These are phyloP conservation scores for Psettodes erumei DNA, from an alignment of 2,113 vertebrate species.

Conservation along the genomic window DNA sequence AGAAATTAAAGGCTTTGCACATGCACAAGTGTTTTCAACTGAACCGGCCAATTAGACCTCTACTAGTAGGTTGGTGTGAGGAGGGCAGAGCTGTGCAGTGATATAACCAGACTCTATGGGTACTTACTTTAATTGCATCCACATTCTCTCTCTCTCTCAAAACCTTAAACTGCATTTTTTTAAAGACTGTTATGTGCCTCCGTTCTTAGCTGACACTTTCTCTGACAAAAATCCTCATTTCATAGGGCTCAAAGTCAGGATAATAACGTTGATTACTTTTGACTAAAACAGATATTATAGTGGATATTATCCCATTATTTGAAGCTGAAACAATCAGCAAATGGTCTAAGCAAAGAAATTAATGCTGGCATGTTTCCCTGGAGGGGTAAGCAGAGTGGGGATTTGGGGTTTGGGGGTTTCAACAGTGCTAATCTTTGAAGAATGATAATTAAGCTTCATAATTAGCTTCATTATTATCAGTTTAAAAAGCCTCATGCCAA, in stretches of 20 bases:
- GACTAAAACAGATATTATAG: neutral
- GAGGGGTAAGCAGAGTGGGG: neutral
- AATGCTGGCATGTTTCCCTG: slow-evolving; percentile 23
- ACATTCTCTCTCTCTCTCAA: too few relatives aligned
- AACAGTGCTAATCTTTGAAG: slow-evolving; percentile 3
- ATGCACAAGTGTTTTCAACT: neutral
- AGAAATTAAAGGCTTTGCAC: neutral
- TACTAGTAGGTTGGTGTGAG: neutral
- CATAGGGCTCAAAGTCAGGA: neutral
- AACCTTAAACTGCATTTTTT: neutral
- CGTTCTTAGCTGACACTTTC: neutral
- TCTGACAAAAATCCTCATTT: neutral
- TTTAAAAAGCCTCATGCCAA: slow-evolving; percentile 1
- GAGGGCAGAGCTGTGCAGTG: neutral
- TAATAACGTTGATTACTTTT: neutral
- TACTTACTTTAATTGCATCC: too few relatives aligned
- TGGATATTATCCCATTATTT: neutral
- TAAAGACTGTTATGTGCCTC: neutral
- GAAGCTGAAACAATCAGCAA: neutral
- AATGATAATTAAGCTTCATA: slow-evolving; percentile 25
- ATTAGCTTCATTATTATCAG: slow-evolving; percentile 36
- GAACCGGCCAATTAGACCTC: neutral
- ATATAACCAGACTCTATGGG: neutral
- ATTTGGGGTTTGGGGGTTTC: slow-evolving; percentile 22
- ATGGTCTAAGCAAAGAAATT: neutral